phyloP scores from a whole-genome alignment of 1,140 invertebrate genomes.

The Drosophila watanabei region DNA sequence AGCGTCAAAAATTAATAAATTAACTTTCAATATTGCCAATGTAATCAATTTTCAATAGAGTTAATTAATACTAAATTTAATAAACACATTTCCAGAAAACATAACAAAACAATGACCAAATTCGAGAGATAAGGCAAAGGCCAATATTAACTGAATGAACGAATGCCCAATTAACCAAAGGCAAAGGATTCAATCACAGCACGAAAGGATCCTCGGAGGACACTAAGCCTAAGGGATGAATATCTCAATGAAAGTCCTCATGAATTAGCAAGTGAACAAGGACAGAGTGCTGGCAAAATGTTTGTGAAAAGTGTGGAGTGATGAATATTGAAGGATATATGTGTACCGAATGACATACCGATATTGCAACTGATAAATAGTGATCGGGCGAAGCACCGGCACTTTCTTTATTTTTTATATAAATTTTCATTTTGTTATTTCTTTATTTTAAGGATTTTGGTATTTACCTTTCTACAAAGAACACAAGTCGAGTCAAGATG shows the following conservation, averaged over 20 bases:
- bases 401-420: background rate
- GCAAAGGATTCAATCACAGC: constrained; percentile 7
- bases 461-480: constrained; percentile 23
- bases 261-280: constrained; percentile 4
- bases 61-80: too few relatives aligned
- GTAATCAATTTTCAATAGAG: background rate
- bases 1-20: background rate
- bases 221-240: constrained; percentile 1
- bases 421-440: background rate
- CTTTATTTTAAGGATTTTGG: background rate
- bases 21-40: background rate
- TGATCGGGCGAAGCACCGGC: background rate
- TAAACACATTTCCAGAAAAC: background rate
- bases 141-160: background rate
- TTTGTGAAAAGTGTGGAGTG: background rate
- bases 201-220: constrained; percentile 3
- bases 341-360: background rate
- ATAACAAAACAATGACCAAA: background rate
- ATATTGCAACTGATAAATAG: background rate
- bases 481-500: background rate
- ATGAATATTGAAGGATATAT: background rate
- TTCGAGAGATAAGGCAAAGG: background rate
- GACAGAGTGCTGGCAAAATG: background rate
- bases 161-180: background rate
- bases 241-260: background rate